phyloP scores from a whole-genome alignment of 2,797 vertebrate species.

The Etheostoma perlongum region DNA sequence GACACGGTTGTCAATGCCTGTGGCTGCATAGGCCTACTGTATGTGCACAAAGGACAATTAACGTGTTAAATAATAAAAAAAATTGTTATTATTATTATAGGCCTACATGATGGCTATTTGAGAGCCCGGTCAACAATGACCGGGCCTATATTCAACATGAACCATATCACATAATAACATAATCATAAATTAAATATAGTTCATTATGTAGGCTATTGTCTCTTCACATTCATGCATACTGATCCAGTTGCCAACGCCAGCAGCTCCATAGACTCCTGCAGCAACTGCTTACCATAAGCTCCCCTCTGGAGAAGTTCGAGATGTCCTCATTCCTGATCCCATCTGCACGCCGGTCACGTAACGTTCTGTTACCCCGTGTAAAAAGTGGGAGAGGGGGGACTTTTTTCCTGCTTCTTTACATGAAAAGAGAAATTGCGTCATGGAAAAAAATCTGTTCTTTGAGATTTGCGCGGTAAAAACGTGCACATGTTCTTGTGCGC shows the following conservation, averaged over 20 bases:
- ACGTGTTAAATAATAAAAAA: neutral
- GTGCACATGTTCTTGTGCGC: slow-evolving; percentile 23
- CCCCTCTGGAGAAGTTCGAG: slow-evolving; percentile 64
- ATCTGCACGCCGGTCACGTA: slow-evolving; percentile 87
- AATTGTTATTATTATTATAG: too few relatives aligned
- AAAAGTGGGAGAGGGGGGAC: slow-evolving; percentile 56
- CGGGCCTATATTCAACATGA: neutral
- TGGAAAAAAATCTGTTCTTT: slow-evolving; percentile 84
- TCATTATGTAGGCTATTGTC: neutral
- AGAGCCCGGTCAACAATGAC: too few relatives aligned
- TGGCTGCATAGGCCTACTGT: slow-evolving; percentile 28
- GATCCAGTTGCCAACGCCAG: slow-evolving; percentile 29
- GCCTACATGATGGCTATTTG: too few relatives aligned
- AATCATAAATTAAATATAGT: neutral
- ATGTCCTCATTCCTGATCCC: slow-evolving; percentile 63
- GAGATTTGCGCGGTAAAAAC: slow-evolving; percentile 61
- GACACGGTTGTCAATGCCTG: slow-evolving; percentile 78
- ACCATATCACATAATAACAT: neutral
- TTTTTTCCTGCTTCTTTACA: slow-evolving; percentile 52
- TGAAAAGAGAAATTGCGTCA: slow-evolving; percentile 87
- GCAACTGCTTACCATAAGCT: slow-evolving; percentile 55
- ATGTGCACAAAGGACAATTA: slow-evolving; percentile 10
- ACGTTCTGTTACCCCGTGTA: slow-evolving; percentile 73
- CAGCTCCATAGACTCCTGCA: slow-evolving; percentile 21
- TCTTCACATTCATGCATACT: slow-evolving; percentile 40